Conservation (phyloP, 53 echinoderm and acorn worm species). For the Crossaster papposus region DNA sequence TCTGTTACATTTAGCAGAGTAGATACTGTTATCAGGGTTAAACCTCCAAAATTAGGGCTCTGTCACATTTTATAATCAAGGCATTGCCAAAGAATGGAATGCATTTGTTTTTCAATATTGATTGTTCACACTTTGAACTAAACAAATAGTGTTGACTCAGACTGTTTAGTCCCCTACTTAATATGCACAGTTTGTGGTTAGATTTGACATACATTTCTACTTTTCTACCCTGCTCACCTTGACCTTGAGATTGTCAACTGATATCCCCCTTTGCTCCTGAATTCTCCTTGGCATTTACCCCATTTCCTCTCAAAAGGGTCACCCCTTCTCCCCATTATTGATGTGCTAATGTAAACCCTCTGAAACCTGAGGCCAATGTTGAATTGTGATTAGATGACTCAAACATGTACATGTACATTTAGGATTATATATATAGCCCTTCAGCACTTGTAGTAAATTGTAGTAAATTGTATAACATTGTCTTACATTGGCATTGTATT, state of each 20-base stretch:
- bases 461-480: too few species aligned
- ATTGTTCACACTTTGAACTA: too few species aligned
- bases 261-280: background rate
- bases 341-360: background rate
- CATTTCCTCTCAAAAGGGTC: background rate
- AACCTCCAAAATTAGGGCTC: too few species aligned
- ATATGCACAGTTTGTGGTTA: background rate
- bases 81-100: too few species aligned
- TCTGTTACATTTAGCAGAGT: too few species aligned
- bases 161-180: background rate
- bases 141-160: too few species aligned
- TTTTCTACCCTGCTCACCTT: background rate
- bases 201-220: background rate
- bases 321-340: background rate
- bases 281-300: background rate
- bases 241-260: background rate
- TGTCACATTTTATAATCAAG: too few species aligned
- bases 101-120: too few species aligned
- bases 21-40: too few species aligned
- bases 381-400: background rate
- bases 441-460: too few species aligned
- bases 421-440: background rate
- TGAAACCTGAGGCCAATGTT: too few species aligned
- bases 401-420: background rate
- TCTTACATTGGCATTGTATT: too few species aligned